Evolutionary conservation across 1,140 invertebrate species (phyloP).

Genomic region (Mycetomoellerius zeteki): DNA sequence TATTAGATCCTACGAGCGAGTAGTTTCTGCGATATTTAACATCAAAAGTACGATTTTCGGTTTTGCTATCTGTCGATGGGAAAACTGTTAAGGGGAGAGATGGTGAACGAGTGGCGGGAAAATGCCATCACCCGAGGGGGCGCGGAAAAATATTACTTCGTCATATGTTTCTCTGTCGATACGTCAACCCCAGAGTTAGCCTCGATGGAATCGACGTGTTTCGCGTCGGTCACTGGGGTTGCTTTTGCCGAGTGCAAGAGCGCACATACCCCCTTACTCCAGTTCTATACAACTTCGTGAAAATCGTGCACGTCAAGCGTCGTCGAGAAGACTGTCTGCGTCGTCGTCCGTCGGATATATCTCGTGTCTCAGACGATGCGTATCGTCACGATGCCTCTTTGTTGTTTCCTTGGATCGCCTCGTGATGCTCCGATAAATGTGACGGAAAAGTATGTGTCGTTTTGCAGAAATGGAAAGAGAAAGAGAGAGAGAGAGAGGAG

Average conservation of each 20-base stretch:
- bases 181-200: slow-evolving; percentile 72
- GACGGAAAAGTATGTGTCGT: slow-evolving; percentile 46
- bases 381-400: slow-evolving; percentile 49
- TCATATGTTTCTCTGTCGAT: slow-evolving; percentile 77
- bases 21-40: slow-evolving; percentile 42
- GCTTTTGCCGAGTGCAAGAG: slow-evolving; percentile 59
- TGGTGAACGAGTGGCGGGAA: slow-evolving; percentile 55
- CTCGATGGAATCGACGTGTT: slow-evolving; percentile 68
- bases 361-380: slow-evolving; percentile 53
- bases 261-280: background rate
- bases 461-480: slow-evolving; percentile 14
- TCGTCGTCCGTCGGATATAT: slow-evolving; percentile 54
- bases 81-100: slow-evolving; percentile 58
- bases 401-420: slow-evolving; percentile 24
- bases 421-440: slow-evolving; percentile 53
- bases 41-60: slow-evolving; percentile 57
- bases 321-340: slow-evolving; percentile 47
- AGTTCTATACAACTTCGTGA: slow-evolving; percentile 43
- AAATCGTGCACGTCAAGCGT: slow-evolving; percentile 59
- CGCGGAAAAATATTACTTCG: slow-evolving; percentile 74
- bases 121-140: slow-evolving; percentile 64
- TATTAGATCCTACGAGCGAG: background rate
- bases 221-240: slow-evolving; percentile 64
- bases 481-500: background rate
- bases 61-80: slow-evolving; percentile 60